Conservation (phyloP, 2,888 invertebrate species). For the Norana najaformis region DNA sequence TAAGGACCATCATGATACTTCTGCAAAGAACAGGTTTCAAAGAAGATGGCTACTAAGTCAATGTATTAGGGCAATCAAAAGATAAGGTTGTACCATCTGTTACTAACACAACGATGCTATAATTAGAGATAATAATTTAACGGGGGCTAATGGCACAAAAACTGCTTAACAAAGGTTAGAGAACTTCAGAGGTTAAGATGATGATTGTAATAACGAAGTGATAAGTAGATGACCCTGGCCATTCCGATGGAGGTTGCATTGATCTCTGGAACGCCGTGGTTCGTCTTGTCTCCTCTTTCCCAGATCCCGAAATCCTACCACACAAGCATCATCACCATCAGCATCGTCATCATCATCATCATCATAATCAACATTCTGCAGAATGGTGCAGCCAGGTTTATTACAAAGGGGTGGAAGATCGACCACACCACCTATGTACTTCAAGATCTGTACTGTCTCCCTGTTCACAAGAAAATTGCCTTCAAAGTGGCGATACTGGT, state of each 20-base stretch:
- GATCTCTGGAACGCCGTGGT: slow-evolving; percentile 95
- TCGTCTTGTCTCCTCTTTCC: slow-evolving; percentile 99
- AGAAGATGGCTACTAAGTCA: background rate
- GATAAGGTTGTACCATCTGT: background rate
- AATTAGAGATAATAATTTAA: background rate
- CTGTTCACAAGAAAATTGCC: no score
- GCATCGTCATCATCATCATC: background rate
- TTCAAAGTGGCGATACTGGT: no score
- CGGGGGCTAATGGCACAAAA: background rate
- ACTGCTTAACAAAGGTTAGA: no score
- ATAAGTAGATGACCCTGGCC: slow-evolving; percentile 74
- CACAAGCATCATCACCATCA: background rate
- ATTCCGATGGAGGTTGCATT: slow-evolving; percentile 99
- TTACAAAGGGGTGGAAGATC: no score
- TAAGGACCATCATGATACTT: background rate
- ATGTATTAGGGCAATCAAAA: background rate
- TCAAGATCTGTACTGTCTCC: no score
- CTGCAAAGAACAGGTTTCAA: background rate
- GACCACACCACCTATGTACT: no score
- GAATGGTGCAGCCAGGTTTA: no score
- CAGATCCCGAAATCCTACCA: slow-evolving; percentile 91
- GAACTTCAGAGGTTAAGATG: background rate
- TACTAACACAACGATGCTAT: background rate
- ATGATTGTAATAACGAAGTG: background rate
- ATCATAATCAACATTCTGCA: no score